phyloP scores from a whole-genome alignment of 1,140 invertebrate species.

The Anadara kagoshimensis region DNA sequence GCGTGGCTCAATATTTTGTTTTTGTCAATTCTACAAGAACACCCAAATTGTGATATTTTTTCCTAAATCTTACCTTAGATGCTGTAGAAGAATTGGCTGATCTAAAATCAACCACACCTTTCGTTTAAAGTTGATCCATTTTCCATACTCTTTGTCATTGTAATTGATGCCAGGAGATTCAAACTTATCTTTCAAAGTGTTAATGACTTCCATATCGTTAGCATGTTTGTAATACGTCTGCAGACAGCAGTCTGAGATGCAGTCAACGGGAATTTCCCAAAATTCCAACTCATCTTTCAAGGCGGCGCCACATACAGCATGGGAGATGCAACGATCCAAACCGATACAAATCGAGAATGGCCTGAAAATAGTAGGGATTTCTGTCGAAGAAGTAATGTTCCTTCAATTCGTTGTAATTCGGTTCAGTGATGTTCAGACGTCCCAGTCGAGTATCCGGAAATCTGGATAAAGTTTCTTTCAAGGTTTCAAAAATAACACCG shows the following conservation, averaged over 20 bases:
- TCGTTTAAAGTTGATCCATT: too few species aligned
- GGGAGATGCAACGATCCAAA: conserved; percentile 18
- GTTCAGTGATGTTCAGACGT: neutral
- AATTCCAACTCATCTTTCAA: conserved; percentile 15
- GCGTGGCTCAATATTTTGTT: too few species aligned
- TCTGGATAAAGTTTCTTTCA: conserved; percentile 16
- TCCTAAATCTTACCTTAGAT: too few species aligned
- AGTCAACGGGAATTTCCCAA: conserved; percentile 12
- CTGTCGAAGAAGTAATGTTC: conserved; percentile 29
- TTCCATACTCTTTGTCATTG: too few species aligned
- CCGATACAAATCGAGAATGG: conserved; percentile 21
- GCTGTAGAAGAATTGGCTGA: too few species aligned
- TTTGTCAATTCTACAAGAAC: too few species aligned
- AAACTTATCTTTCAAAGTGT: conserved; percentile 1
- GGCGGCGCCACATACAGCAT: conserved; percentile 13
- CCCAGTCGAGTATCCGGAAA: conserved; percentile 9
- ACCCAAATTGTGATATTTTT: too few species aligned
- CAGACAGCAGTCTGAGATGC: conserved; percentile 9
- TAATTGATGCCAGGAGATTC: neutral
- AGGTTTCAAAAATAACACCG: conserved; percentile 20
- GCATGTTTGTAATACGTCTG: conserved; percentile 22
- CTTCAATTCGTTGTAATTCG: neutral
- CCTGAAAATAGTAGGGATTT: conserved; percentile 22
- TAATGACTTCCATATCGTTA: conserved; percentile 4
- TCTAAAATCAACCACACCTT: too few species aligned